Evolutionary conservation across 1,140 invertebrate species (phyloP).

Genomic region (Babylonia areolata): DNA sequence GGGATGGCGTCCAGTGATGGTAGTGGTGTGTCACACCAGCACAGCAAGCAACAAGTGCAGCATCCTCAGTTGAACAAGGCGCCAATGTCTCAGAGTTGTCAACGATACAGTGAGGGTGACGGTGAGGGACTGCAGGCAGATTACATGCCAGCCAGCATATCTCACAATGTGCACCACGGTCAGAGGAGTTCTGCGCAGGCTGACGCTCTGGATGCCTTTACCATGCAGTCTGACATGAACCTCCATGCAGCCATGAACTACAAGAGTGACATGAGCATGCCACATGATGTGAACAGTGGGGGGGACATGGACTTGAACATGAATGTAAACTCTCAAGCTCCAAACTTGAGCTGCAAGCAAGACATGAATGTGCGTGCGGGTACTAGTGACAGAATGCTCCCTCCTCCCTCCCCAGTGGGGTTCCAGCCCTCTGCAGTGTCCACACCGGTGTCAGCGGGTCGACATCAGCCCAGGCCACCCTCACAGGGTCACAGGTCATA

Average conservation of each 20-base stretch:
- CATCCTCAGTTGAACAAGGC: conserved; percentile 24
- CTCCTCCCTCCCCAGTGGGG: background rate
- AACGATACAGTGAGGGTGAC: background rate
- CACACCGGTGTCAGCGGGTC: background rate
- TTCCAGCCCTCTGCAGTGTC: conserved; percentile 34
- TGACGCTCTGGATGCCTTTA: too few species aligned
- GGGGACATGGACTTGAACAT: too few species aligned
- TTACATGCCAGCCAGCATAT: too few species aligned
- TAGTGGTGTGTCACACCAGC: conserved; percentile 22
- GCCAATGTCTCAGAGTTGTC: conserved; percentile 29
- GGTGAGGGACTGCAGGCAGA: background rate
- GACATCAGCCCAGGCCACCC: background rate
- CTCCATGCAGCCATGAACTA: too few species aligned
- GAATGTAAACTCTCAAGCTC: too few species aligned
- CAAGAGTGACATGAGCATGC: too few species aligned
- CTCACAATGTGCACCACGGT: too few species aligned
- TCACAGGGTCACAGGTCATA: background rate
- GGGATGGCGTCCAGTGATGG: conserved; percentile 31
- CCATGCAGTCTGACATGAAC: too few species aligned
- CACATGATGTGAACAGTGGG: too few species aligned
- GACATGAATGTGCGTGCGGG: too few species aligned
- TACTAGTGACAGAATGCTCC: background rate
- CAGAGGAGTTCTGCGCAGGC: too few species aligned
- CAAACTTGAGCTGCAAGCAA: too few species aligned
- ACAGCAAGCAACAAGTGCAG: conserved; percentile 19